A percentile compares a stretch with the other conserved stretches of the same genome.
Conservation (phyloP, 2,113 vertebrate genomes). For the Pan troglodytes region NHGRI_mPanTro3-v2.1_pri NC_072404.2:167286001-167286500, state of each 20-base stretch:
- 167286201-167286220: background rate
- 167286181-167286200: background rate
- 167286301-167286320: background rate
- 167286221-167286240: background rate
- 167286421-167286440: background rate
- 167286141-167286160: background rate
- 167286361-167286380: background rate
- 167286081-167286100: background rate
- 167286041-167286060: background rate
- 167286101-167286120: background rate
- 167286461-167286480: conserved; percentile 16
- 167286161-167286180: background rate
- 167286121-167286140: background rate
- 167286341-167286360: background rate
- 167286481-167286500: background rate
- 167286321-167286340: background rate
- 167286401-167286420: background rate
- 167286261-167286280: background rate
- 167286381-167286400: background rate
- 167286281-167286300: background rate
- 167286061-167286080: background rate
- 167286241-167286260: background rate
- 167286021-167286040: background rate
- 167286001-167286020: background rate
- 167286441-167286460: background rate